Percentiles rank a stretch among this genome's conserved stretches.
These are phyloP conservation scores for Diploscapter pachys DNA, from an alignment of 1,140 invertebrate genomes.

Conservation along the genomic window DNA sequence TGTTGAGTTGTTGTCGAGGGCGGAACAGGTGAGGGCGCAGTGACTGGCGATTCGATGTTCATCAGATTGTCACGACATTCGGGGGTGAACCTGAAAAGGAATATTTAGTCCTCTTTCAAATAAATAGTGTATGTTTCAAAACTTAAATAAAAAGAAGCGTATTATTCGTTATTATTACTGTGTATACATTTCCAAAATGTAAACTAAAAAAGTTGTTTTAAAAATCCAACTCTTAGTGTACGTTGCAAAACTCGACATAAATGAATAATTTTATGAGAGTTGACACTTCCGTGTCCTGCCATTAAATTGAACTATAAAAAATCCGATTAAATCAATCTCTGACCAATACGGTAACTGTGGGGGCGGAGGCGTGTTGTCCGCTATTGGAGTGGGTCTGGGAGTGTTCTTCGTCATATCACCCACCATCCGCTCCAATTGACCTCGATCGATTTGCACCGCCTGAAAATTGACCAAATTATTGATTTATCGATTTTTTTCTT, in stretches of 20 bases:
- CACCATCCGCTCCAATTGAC: slow-evolving; percentile 26
- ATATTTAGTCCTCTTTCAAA: no score
- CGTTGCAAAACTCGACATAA: no score
- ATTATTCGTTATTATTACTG: no score
- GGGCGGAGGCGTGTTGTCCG: slow-evolving; percentile 8
- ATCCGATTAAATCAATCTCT: background rate
- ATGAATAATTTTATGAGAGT: no score
- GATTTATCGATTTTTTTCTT: no score
- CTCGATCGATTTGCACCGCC: slow-evolving; percentile 26
- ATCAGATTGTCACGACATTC: slow-evolving; percentile 17
- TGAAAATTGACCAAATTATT: background rate
- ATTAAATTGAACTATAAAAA: background rate
- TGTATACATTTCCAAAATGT: no score
- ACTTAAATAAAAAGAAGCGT: no score
- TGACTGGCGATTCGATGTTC: background rate
- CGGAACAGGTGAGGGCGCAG: background rate
- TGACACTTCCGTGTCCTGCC: no score
- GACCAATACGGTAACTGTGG: slow-evolving; percentile 28
- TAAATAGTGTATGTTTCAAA: no score
- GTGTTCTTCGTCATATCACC: slow-evolving; percentile 12
- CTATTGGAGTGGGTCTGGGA: slow-evolving; percentile 1
- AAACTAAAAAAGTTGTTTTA: no score
- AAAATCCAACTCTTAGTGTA: no score
- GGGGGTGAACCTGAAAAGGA: slow-evolving; percentile 21
- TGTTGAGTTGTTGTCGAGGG: background rate